Conservation (phyloP, 2,797 vertebrate genomes). For the Peromyscus melanophrys region DNA sequence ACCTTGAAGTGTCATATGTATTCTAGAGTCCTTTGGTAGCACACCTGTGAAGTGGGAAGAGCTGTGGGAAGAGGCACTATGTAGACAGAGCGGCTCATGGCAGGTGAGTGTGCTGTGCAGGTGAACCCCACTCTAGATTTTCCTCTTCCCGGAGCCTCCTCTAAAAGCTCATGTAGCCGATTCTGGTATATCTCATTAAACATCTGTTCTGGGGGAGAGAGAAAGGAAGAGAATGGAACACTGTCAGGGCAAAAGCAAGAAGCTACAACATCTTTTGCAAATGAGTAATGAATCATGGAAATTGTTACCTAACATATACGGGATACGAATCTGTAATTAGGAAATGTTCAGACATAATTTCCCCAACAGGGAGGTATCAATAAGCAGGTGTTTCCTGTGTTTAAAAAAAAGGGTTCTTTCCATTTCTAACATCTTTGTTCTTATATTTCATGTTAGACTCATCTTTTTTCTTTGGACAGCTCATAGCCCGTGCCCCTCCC, state of each 20-base stretch:
- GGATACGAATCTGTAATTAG: slow-evolving; percentile 27
- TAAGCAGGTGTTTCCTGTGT: slow-evolving; percentile 44
- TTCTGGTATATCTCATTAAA: background rate
- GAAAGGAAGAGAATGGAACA: background rate
- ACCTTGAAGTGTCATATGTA: background rate
- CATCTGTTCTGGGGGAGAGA: slow-evolving; percentile 30
- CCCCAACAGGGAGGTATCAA: slow-evolving; percentile 37
- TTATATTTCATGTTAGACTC: slow-evolving; percentile 10
- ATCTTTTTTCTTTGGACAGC: background rate
- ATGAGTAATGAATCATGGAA: slow-evolving; percentile 26
- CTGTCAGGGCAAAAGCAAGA: background rate
- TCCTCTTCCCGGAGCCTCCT: background rate
- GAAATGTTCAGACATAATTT: slow-evolving; percentile 43
- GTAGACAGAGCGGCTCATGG: background rate
- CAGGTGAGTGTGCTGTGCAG: background rate
- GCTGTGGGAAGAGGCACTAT: background rate
- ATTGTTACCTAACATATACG: background rate
- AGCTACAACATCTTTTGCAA: background rate
- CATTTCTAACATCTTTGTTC: slow-evolving; percentile 46
- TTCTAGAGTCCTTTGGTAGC: background rate
- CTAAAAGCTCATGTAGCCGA: background rate
- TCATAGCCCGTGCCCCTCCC: background rate
- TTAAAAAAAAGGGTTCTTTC: background rate
- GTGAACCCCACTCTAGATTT: background rate
- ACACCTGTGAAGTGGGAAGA: background rate